These are phyloP conservation scores for Phymanthus crucifer DNA, from an alignment of 92 coral and sea anemone species.

Conservation along the genomic window DNA sequence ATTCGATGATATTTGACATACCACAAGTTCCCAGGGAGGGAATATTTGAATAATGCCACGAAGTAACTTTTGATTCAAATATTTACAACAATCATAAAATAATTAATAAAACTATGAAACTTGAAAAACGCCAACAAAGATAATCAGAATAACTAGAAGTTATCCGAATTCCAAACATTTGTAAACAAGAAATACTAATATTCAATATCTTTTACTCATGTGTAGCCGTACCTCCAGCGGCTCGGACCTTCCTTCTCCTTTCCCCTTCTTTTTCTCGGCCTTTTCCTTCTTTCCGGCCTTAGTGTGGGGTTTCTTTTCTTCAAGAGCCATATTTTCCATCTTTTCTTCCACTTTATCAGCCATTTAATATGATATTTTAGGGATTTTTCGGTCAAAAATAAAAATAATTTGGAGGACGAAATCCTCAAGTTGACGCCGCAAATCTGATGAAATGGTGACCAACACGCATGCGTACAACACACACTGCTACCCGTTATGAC, in stretches of 20 bases:
- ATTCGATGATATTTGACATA: too few species aligned
- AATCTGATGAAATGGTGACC: slow-evolving; percentile 27
- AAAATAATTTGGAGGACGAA: neutral
- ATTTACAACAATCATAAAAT: neutral
- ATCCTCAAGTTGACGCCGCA: slow-evolving; percentile 14
- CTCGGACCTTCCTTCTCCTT: slow-evolving; percentile 38
- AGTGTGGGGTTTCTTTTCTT: slow-evolving; percentile 50
- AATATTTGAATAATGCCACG: too few species aligned
- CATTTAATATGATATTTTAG: neutral
- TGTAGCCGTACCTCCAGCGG: slow-evolving; percentile 69
- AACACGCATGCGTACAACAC: slow-evolving; percentile 14
- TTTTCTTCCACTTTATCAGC: slow-evolving; percentile 63
- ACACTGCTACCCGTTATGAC: slow-evolving; percentile 15
- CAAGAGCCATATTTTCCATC: slow-evolving; percentile 62
- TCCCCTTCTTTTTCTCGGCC: slow-evolving; percentile 61
- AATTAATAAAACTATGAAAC: neutral
- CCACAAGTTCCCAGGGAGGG: too few species aligned
- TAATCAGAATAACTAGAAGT: too few species aligned
- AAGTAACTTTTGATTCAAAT: neutral
- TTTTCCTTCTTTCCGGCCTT: slow-evolving; percentile 41
- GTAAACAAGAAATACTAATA: neutral
- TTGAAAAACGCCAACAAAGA: too few species aligned
- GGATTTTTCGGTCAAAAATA: neutral
- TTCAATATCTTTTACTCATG: neutral
- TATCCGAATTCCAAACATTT: too few species aligned